Evolutionary conservation across 2,888 invertebrate genomes (phyloP).

Genomic region (Emmelina monodactyla): DNA sequence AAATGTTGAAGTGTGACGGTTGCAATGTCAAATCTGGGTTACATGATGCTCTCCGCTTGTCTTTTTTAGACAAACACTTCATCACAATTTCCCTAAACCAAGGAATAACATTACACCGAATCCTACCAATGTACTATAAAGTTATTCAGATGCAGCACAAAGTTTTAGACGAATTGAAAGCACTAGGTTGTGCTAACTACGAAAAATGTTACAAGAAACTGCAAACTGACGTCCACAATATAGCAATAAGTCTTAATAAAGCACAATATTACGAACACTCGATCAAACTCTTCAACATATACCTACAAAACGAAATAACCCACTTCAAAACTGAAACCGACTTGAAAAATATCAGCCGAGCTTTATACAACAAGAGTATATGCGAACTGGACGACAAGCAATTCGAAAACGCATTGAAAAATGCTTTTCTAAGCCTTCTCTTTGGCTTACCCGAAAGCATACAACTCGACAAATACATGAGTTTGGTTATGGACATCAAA

Average conservation of each 20-base stretch:
- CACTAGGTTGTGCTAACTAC: conserved; percentile 29
- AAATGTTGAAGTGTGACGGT: conserved; percentile 41
- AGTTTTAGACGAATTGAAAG: conserved; percentile 26
- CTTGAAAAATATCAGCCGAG: conserved; percentile 36
- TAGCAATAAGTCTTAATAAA: conserved; percentile 38
- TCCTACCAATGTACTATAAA: conserved; percentile 20
- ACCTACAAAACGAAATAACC: conserved; percentile 32
- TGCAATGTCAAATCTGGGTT: conserved; percentile 33
- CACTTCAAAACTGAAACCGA: conserved; percentile 21
- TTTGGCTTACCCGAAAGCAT: conserved; percentile 29
- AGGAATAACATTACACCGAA: conserved; percentile 20
- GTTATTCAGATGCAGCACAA: conserved; percentile 29
- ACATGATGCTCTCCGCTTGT: conserved; percentile 40
- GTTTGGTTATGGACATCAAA: conserved; percentile 46
- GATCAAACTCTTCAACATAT: conserved; percentile 37
- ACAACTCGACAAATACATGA: conserved; percentile 38
- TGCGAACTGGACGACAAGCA: conserved; percentile 38
- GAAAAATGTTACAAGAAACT: conserved; percentile 36
- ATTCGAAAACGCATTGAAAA: conserved; percentile 29
- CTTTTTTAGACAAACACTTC: conserved; percentile 33
- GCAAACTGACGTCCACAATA: conserved; percentile 46
- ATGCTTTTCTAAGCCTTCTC: conserved; percentile 38
- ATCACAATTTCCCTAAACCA: conserved; percentile 22
- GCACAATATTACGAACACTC: conserved; percentile 31
- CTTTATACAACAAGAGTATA: conserved; percentile 48